Evolutionary conservation across 2,888 invertebrate genomes (phyloP).

Genomic region (Eustalomyia histrio): DNA sequence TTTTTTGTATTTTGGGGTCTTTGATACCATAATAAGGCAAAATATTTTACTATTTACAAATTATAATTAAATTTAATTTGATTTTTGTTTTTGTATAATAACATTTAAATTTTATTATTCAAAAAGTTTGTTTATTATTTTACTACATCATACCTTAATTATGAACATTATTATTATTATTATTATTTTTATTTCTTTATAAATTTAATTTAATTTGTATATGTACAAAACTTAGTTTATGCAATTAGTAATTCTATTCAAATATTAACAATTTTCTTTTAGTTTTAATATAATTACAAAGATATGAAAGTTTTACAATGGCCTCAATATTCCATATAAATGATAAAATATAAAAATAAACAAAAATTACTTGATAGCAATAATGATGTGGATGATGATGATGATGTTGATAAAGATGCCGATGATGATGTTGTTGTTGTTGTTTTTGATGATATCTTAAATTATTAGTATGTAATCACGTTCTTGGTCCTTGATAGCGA

Average conservation of each 20-base stretch:
- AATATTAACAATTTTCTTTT: slow-evolving; percentile 47
- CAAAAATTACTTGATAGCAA: background rate
- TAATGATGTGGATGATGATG: slow-evolving; percentile 27
- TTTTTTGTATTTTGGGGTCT: background rate
- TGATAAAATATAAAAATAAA: slow-evolving; percentile 28
- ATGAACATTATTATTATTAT: slow-evolving; percentile 42
- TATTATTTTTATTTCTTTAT: slow-evolving; percentile 4
- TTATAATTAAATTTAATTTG: background rate
- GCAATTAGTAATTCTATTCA: slow-evolving; percentile 23
- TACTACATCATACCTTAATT: slow-evolving; percentile 33
- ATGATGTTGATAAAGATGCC: slow-evolving; percentile 10
- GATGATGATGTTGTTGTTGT: background rate
- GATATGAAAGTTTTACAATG: slow-evolving; percentile 61
- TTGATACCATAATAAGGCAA: background rate
- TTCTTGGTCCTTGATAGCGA: slow-evolving; percentile 81
- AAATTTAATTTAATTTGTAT: slow-evolving; percentile 13
- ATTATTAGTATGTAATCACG: slow-evolving; percentile 74
- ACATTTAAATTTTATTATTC: slow-evolving; percentile 34
- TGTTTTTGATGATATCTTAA: background rate
- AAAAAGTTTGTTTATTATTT: slow-evolving; percentile 14
- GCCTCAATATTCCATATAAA: slow-evolving; percentile 53
- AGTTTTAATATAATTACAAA: slow-evolving; percentile 48
- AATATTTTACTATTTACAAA: slow-evolving; percentile 9
- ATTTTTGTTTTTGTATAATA: slow-evolving; percentile 34
- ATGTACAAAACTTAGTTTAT: slow-evolving; percentile 42